Percentiles rank a stretch among this genome's conserved stretches.
These are phyloP conservation scores for Metellina segmentata DNA, from an alignment of 2,888 invertebrate species.

Conservation along the genomic window DNA sequence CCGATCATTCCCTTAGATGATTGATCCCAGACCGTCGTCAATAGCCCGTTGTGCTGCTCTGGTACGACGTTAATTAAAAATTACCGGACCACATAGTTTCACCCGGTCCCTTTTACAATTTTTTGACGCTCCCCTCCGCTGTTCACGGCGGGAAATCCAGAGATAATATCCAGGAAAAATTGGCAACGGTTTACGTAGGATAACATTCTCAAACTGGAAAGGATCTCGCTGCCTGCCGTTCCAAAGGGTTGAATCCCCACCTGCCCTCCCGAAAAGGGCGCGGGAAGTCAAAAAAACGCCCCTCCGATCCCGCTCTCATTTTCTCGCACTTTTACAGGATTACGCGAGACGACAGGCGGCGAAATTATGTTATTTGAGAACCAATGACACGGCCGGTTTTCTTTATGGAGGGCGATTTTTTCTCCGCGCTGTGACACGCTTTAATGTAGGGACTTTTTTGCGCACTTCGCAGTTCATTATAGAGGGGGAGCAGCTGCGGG, in stretches of 20 bases:
- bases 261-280: background rate
- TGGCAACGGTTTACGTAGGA: background rate
- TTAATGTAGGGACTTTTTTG: background rate
- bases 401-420: background rate
- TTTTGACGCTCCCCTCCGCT: background rate
- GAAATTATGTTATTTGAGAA: conserved; percentile 68
- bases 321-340: conserved; percentile 54
- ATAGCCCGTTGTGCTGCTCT: no score
- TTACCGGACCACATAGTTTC: background rate
- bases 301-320: conserved; percentile 12
- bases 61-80: no score
- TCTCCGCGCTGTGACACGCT: background rate
- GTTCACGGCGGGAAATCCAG: background rate
- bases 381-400: conserved; percentile 27
- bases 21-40: no score
- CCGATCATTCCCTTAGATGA: no score
- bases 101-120: background rate
- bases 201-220: conserved; percentile 56
- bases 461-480: background rate
- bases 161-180: conserved; percentile 22
- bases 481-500: conserved; percentile 24
- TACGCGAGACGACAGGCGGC: conserved; percentile 28
- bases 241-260: conserved; percentile 10
- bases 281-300: conserved; percentile 25
- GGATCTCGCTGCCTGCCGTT: background rate